Evolutionary conservation across 2,113 vertebrate genomes (phyloP), one percentile per base, ranked within the genome.

Genomic region (Zapornia atra): DNA sequence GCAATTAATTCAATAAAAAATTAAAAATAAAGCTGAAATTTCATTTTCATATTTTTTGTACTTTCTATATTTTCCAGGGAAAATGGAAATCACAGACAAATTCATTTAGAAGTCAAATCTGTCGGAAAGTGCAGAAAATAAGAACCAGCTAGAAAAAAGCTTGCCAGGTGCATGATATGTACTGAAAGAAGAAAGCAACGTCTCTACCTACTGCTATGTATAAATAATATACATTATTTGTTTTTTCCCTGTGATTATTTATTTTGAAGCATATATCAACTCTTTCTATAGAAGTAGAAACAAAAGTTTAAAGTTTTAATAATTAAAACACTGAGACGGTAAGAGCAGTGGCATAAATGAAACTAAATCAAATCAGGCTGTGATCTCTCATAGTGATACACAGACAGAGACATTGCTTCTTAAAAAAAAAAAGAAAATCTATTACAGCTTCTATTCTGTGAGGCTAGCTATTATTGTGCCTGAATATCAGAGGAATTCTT

Each of bases 1-100:
- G 13, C 51, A 95, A 31, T 75, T 40, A 69, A 83, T 73, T 95
- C 38, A 93, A 44, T 79, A 84, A 90, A 81, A 92, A 90, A 80
- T 64, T 2, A 42, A 93, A 96, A 59, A 57, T 66, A 86, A 87
- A 97, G 7, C 44, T 79, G 31, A 69, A 78, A 66, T 82, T 84
- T 60, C 18, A 6, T 88, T 89, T 85, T 79, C 54, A 9, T 91
- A 40, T 38, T 71, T 96, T 82, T 97, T 64, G 3, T 31, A 3
- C 54, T 80, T 54, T 81, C 48, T 64, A 0, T 24, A 15, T 59
- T 92, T 94, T 79, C 46, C 28, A 42, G 95, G 90, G 42, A 71
- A 84, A 57, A 65, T 97, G 96, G 81, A 97, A 97, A 92, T 97
- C 66, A 97, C 89, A 90, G 59, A 94, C 71, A 88, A 98, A 86